A percentile compares a stretch with the other conserved stretches of the same genome.
These are phyloP conservation scores for Drosophila kanapiae DNA, from an alignment of 1,140 invertebrate genomes.

Conservation along the genomic window DNA sequence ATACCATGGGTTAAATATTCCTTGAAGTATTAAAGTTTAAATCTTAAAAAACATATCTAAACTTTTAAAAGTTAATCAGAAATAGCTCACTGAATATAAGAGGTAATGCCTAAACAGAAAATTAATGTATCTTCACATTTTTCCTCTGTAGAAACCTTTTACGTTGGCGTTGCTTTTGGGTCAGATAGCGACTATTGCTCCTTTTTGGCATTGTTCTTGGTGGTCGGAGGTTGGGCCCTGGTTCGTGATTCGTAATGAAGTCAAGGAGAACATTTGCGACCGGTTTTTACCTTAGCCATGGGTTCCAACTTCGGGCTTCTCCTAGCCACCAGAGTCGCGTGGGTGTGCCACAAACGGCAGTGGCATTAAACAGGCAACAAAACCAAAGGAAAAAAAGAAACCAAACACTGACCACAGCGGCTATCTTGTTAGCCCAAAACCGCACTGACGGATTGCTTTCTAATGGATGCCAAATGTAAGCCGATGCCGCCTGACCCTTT, in stretches of 20 bases:
- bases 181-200: slow-evolving; percentile 56
- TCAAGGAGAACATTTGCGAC: slow-evolving; percentile 76
- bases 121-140: neutral
- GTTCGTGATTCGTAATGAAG: slow-evolving; percentile 80
- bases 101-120: neutral
- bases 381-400: neutral
- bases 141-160: slow-evolving; percentile 11
- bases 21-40: neutral
- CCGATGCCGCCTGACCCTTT: slow-evolving; percentile 69
- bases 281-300: slow-evolving; percentile 50
- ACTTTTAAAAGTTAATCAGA: neutral
- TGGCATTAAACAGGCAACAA: slow-evolving; percentile 12
- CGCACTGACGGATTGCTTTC: slow-evolving; percentile 80
- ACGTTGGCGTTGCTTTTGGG: slow-evolving; percentile 74
- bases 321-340: slow-evolving; percentile 34
- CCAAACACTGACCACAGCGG: slow-evolving; percentile 36
- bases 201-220: slow-evolving; percentile 79
- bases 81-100: neutral
- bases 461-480: slow-evolving; percentile 74
- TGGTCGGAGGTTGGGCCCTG: slow-evolving; percentile 57
- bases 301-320: slow-evolving; percentile 22
- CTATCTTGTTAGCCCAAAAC: slow-evolving; percentile 74
- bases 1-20: too few species aligned
- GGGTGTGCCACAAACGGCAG: slow-evolving; percentile 55
- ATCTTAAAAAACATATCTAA: neutral